Base-by-base conservation (phyloP, 2,797 vertebrate genomes). In the Hirundo rustica region DNA sequence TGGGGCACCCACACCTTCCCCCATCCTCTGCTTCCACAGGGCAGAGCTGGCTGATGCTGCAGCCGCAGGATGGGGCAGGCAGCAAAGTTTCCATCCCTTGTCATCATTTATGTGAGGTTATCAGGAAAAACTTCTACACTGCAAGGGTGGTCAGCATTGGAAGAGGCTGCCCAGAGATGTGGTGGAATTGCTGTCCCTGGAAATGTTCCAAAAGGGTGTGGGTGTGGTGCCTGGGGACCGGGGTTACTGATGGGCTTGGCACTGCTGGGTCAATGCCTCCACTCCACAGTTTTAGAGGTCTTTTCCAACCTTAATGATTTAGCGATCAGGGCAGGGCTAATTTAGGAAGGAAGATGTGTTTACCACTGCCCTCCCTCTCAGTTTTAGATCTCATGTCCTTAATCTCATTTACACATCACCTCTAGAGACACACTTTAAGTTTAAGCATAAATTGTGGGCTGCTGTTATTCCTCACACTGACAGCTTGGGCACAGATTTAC, bases 21-120 rank as follows among this genome's bases (percentile, higher is more conserved):
- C 2, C 7, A 36, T 22, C n/a, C 5, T 40, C 1, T 4, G 18
- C 2, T 15, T 2, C 16, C 50, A 0, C 5, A 1, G 66, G 34
- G 66, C 86, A 38, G 15, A 38, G 71, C 74, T 6, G 30, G 16
- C 9, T 34, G 73, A 2, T 18, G 0, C 12, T 12, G 32, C 81
- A 60, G 70, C 42, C 48, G 7, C 0, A 0, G 74, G 48, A 58
- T 18, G 50, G 53, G 75, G 53, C 79, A 68, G 65, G 38, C 29
- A 55, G 67, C 55, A 61, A 65, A 88, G 38, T 26, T 53, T 26
- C 26, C 13, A 32, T 25, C 40, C 23, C 53, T 44, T 21, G 11
- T 7, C 26, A 19, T 20, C 26, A 5, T 32, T 42, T 15, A 25
- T 47, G 1, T 2, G 32, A n/a, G 34, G 23, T 19, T 19, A 17